Evolutionary conservation across 2,888 invertebrate genomes (phyloP).

Genomic region (Drosophila falleni): DNA sequence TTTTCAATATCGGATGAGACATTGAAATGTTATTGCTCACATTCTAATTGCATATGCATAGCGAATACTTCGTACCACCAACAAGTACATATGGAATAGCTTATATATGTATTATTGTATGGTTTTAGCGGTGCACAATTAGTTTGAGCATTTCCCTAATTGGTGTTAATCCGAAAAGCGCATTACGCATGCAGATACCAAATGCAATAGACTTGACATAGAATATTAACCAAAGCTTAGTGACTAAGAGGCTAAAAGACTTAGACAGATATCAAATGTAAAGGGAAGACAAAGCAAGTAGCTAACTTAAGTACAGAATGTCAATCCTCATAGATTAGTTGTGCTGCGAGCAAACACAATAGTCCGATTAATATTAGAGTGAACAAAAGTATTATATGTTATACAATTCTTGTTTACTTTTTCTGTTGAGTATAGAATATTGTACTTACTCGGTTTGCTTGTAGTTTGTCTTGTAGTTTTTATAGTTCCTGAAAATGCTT

Average conservation of each 20-base stretch:
- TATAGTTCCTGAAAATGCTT: not conserved
- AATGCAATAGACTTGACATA: conserved; percentile 4
- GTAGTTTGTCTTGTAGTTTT: not conserved
- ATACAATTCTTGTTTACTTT: not conserved
- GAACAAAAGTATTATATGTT: not conserved
- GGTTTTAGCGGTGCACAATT: conserved; percentile 34
- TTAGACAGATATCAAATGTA: not conserved
- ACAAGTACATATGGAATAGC: not conserved
- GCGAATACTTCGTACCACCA: not conserved
- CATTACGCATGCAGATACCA: conserved; percentile 39
- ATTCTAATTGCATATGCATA: conserved; percentile 52
- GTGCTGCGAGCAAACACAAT: not conserved
- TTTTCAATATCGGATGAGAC: conserved; percentile 64
- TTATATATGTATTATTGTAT: conserved; percentile 4
- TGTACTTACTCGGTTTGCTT: not conserved
- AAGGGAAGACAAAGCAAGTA: not conserved
- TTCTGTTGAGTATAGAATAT: not conserved
- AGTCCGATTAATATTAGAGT: not conserved
- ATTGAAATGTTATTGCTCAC: conserved; percentile 54
- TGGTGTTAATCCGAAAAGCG: conserved; percentile 56
- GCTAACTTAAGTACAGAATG: not conserved
- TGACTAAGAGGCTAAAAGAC: not conserved
- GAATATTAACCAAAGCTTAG: conserved; percentile 12
- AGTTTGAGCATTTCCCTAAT: conserved; percentile 44
- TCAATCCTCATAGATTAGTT: not conserved